phyloP scores from a whole-genome alignment of 2,888 invertebrate species.

The Drosophila dives region DNA sequence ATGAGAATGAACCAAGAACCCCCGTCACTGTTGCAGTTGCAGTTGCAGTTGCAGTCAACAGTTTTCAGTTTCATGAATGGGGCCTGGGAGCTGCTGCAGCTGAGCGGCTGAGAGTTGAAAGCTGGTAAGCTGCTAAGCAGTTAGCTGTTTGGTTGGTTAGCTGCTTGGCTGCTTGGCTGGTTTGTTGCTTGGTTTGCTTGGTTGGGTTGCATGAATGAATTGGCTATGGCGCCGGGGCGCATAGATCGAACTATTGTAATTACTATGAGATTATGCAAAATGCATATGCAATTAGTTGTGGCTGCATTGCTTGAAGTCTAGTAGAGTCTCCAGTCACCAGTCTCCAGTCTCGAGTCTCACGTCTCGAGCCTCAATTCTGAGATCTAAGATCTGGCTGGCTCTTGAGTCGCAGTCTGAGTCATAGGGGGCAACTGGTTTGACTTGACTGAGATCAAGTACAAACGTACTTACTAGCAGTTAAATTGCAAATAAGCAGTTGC shows the following conservation, averaged over 20 bases:
- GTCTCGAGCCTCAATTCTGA: constrained; percentile 17
- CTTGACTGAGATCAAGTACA: constrained; percentile 67
- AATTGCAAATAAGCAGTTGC: constrained; percentile 48
- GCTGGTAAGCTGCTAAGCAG: constrained; percentile 15
- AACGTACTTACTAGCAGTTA: constrained; percentile 47
- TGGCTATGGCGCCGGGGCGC: constrained; percentile 50
- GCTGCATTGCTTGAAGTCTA: constrained; percentile 11
- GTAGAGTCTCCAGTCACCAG: constrained; percentile 1
- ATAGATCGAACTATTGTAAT: constrained; percentile 75
- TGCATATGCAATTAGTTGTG: constrained; percentile 60
- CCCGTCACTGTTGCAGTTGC: neutral
- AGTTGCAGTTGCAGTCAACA: constrained; percentile 22
- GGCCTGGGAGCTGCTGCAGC: constrained; percentile 29
- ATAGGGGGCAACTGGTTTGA: constrained; percentile 73
- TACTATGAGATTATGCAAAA: constrained; percentile 77
- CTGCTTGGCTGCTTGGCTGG: constrained; percentile 12
- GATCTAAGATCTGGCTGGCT: constrained; percentile 15
- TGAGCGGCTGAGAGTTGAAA: constrained; percentile 8
- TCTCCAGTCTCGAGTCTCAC: constrained; percentile 17
- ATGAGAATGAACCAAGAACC: constrained; percentile 41
- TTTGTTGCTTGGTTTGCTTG: neutral
- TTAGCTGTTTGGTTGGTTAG: constrained; percentile 12
- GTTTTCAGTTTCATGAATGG: constrained; percentile 58
- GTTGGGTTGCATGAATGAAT: constrained; percentile 61
- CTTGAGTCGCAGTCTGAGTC: constrained; percentile 55